Base-by-base conservation (phyloP, 2,797 vertebrate species). In the Thamnophis elegans region DNA sequence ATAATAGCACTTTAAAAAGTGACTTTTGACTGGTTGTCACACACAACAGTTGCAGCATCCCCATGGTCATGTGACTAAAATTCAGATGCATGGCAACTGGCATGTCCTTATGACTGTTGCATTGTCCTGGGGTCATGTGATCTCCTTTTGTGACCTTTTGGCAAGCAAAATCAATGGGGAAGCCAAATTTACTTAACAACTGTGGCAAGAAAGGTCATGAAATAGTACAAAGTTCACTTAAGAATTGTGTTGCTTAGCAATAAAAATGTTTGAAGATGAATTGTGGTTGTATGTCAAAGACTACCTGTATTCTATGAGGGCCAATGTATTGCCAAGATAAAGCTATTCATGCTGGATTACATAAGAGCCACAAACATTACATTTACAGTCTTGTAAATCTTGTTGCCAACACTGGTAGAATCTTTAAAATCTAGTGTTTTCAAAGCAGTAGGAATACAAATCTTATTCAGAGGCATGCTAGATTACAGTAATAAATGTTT, bases 221-320 rank as follows among this genome's bases (percentile, higher is more conserved):
- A 73, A 73, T 73, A 36, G 32, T n/a, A 73, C 32, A 73, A 36
- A 36, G 28, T 3, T 20, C 68, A 20, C 68, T 73, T 73, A 73
- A 32, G 3, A 73, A 36, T 36, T 9, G 16, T 73, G 32, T 73
- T 73, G 68, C 7, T 36, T 73, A 73, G n/a, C 16, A 73, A 18
- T 36, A 36, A 36, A 73, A 73, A 73, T 20, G 16, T 36, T 36
- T 36, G 32, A 55, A 55, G 68, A 16, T 73, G 32, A 73, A 20
- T 36, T 73, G 7, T 73, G 68, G 2, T 73, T 73, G 7, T 73
- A 36, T 36, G 32, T 36, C 68, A 73, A 73, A 73, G 68, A 73
- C n/a, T 36, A 73, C 68, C 68, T 73, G 1, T 73, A 94, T 96
- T 97, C 96, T 95, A 47, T 94, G 95, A 97, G 95, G 96, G 94